Conservation (phyloP, 35 echinoderm and acorn worm genomes). For the Heliocidaris tuberculata region DNA sequence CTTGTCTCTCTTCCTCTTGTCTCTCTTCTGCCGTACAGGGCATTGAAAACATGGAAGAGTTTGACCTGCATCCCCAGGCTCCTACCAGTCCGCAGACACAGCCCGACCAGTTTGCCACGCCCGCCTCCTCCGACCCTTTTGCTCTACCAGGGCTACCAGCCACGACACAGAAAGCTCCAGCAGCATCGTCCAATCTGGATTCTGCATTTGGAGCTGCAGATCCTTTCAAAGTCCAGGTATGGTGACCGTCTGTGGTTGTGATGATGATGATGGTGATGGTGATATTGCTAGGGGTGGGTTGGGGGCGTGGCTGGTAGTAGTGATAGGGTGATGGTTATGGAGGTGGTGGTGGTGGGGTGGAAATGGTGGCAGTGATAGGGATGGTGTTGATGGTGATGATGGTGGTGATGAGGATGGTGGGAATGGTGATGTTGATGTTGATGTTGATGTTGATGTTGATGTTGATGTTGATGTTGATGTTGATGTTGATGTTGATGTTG, state of each 20-base stretch:
- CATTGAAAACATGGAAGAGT: conserved; percentile 66
- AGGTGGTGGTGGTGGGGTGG: not conserved
- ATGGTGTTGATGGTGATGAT: too few species aligned
- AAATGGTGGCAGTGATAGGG: too few species aligned
- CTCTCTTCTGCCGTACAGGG: conserved; percentile 45
- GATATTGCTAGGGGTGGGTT: too few species aligned
- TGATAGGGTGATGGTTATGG: not conserved
- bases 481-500: too few species aligned
- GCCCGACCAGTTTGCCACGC: conserved; percentile 20
- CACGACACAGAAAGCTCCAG: not conserved
- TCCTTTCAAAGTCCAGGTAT: conserved; percentile 35
- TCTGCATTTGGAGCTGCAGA: conserved; percentile 34
- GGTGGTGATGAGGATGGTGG: too few species aligned
- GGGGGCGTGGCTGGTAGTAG: too few species aligned
- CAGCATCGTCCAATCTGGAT: not conserved
- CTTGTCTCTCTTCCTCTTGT: not conserved
- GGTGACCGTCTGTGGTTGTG: too few species aligned
- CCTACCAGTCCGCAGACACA: conserved; percentile 16
- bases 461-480: too few species aligned
- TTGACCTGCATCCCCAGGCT: conserved; percentile 46
- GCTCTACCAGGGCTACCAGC: not conserved
- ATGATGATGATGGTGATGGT: too few species aligned
- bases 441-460: too few species aligned
- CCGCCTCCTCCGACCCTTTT: conserved; percentile 43
- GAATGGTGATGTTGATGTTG: too few species aligned